Evolutionary conservation across 2,888 invertebrate species (phyloP), one percentile per base, ranked within the genome.

Genomic region (Disparrhopalites patrizii): DNA sequence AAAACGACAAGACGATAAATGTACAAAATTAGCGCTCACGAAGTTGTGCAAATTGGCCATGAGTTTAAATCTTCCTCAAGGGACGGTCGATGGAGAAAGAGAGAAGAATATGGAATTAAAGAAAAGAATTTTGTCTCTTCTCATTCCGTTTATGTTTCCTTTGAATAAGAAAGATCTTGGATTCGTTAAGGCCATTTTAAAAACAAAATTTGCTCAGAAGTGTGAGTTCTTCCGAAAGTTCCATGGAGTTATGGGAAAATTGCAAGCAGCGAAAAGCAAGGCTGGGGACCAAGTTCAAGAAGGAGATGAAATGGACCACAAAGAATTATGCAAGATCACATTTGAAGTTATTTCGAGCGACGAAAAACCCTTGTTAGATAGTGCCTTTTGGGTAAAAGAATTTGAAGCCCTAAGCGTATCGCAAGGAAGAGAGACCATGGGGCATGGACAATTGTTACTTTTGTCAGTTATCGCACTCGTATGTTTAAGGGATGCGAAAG

Each of bases 141-240:
- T 87, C 25, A 77, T 87, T 30, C 87, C 88, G 13, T 85, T 84
- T 76, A 77, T 89, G 5, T 85, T 88, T 71, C 86, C 87, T 0
- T 76, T 78, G 54, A 79, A 82, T 67, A 72, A 79, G 2, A 73
- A 77, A 1, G 82, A 82, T 70, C 76, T 81, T 0, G 71, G 73
- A 0, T 78, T 81, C 55, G 78, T 83, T 0, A 79, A 80, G 72
- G 77, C 80, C 60, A 78, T 84, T 23, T 70, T 85, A 8, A 57
- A 76, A 3, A 80, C 81, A 0, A 75, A 81, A 10, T 82, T 83
- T 66, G 79, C 80, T 2, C 78, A 78, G 61, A 79, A 80, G 13
- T 79, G 81, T 70, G 62, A 70, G 1, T 78, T 80, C 57, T 76
- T 81, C 70, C 71, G 74, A 23, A 68, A 63, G 52, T 73, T 65